Evolutionary conservation across 2,797 vertebrate species (phyloP), one percentile per base, ranked within the genome.

Genomic region (Calcarius lapponicus): DNA sequence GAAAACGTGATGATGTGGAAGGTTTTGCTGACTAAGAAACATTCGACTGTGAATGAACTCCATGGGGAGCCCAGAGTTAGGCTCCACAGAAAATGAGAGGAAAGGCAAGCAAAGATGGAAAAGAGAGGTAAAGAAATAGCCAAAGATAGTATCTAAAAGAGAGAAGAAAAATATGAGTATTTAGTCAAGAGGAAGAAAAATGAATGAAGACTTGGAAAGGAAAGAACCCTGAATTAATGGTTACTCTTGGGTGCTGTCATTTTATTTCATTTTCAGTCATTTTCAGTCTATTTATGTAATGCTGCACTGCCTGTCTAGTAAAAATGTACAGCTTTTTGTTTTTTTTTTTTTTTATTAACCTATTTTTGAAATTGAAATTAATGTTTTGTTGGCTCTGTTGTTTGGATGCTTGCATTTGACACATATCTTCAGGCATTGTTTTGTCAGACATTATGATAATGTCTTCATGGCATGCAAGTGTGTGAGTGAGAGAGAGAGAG

Each of bases 381-480:
- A 73, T 80, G 40, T 60, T 87, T 91, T 80, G 11, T 42, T 93
- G 67, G 54, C 38, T 89, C 42, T 79, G 17, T 83, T 95, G 74
- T 88, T 89, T 61, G 72, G 71, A 61, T 93, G 75, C 61, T 93
- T 94, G 66, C 48, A 64, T 91, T 75, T 3, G 2, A 90, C 38
- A 86, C 84, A 38, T 92, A 89, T 91, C 73, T 96, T 83, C 74
- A 82, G 88, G 80, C 64, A 38, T 64, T 82, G 57, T 88, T 93
- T 94, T 96, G 86, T 95, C 88, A 65, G 82, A 91, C 62, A 60
- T 88, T 80, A 93, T 53, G 78, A 67, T 57, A 90, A 93, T 71
- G 32, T 82, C 95, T 96, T 93, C 16, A 31, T 62, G 92, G 38
- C 0, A 0, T 5, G 4, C 22, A 28, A 66, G 9, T 34, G 32